Evolutionary conservation across 2,113 vertebrate species (phyloP).

Genomic region (Redunca redunca): DNA sequence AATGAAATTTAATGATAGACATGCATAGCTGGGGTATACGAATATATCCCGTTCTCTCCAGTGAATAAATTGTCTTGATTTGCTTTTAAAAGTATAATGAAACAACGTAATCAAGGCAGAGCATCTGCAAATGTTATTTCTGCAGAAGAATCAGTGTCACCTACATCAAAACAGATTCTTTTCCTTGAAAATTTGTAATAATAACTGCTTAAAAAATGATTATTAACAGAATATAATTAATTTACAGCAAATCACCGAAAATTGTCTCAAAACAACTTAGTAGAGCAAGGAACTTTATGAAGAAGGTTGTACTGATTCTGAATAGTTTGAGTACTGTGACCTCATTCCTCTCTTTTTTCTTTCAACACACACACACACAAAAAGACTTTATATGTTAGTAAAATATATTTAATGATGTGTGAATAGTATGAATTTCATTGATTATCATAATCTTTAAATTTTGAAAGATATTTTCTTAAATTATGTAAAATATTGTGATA

Average conservation of each 20-base stretch:
- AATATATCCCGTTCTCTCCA: neutral
- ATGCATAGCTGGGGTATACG: neutral
- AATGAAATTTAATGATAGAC: neutral
- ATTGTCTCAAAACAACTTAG: neutral
- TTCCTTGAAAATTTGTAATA: constrained; percentile 19
- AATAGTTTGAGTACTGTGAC: neutral
- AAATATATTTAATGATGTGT: neutral
- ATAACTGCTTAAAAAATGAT: neutral
- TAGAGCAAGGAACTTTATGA: neutral
- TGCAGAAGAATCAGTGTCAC: neutral
- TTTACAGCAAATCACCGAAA: neutral
- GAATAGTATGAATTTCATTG: neutral
- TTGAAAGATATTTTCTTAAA: neutral
- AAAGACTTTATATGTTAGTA: neutral
- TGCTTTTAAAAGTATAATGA: neutral
- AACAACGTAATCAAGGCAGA: neutral
- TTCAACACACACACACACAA: neutral
- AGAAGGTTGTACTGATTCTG: neutral
- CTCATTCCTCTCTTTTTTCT: neutral
- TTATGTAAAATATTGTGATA: neutral
- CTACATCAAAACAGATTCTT: neutral
- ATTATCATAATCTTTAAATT: neutral
- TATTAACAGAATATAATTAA: neutral
- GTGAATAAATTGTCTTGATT: neutral
- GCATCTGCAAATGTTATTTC: neutral